Evolutionary conservation across 30 jellyfish, hydroid and myxozoan genomes (phyloP).

Genomic region (Chrysaora quinquecirrha): DNA sequence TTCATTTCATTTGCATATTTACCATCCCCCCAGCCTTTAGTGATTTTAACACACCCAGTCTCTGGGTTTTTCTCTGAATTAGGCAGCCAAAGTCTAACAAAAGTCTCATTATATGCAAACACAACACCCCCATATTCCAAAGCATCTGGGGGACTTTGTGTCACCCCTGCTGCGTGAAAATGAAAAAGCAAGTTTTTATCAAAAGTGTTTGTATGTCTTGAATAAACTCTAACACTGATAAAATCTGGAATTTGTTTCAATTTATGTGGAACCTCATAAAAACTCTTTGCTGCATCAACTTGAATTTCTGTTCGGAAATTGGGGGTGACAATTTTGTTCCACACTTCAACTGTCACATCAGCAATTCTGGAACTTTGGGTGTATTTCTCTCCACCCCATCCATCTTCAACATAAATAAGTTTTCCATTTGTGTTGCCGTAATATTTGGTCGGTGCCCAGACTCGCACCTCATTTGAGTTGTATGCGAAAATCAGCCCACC

Average conservation of each 20-base stretch:
- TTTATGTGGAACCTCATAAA: conserved; percentile 67
- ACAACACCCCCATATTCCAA: conserved; percentile 91
- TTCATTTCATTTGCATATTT: conserved; percentile 56
- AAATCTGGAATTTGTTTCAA: conserved; percentile 87
- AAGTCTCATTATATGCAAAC: conserved; percentile 82
- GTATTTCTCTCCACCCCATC: conserved; percentile 96
- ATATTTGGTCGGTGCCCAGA: conserved; percentile 91
- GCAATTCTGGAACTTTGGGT: conserved; percentile 89
- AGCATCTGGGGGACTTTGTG: conserved; percentile 71
- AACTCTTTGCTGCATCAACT: conserved; percentile 62
- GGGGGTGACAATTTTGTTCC: conserved; percentile 91
- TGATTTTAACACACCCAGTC: conserved; percentile 78
- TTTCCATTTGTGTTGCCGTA: conserved; percentile 73
- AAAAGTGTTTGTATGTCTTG: neutral
- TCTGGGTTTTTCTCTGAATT: conserved; percentile 32
- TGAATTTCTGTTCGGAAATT: conserved; percentile 75
- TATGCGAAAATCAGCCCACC: conserved; percentile 95
- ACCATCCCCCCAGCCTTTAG: conserved; percentile 98
- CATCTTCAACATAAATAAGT: conserved; percentile 90
- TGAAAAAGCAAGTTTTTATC: conserved; percentile 65
- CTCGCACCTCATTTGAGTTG: conserved; percentile 65
- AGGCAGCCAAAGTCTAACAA: conserved; percentile 88
- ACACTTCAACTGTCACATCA: conserved; percentile 83
- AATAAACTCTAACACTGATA: conserved; percentile 83
- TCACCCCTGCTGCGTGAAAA: conserved; percentile 88